Base-by-base conservation (phyloP, 1,140 invertebrate genomes). In the Sinonovacula constricta region DNA sequence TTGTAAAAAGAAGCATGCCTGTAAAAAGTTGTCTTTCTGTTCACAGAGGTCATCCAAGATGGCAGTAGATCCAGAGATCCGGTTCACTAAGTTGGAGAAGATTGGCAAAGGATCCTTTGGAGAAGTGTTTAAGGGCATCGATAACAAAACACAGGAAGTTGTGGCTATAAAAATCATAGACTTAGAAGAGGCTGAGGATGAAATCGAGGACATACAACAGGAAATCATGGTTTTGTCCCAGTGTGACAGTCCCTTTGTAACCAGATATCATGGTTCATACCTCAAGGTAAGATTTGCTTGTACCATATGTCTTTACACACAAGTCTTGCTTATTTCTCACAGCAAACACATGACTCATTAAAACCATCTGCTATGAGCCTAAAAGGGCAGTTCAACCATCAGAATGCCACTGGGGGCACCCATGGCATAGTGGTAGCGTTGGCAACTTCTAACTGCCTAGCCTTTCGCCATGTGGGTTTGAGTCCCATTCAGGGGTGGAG, bases 171-270 rank as follows among this genome's bases (percentile, higher is more conserved):
- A 99, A 92, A 99, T 99, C 81, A 91, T 91, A 59, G 99, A 99
- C 92, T 93, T 99, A 79, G 99, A 99, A 92, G 98, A 99, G 91
- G 98, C 98, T 49, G 99, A 99, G 93, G 99, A 99, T 96, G 99
- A 99, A 92, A 99, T 99, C 90, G 99, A 99, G 91, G 98, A 99
- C 90, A 99, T 99, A 87, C 99, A 99, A 91, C 98, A 99, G 92
- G 99, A 99, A 92, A 99, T 99, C 89, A 99, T 99, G 97, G 97
- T 99, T 88, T 93, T 99, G 86, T 99, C 97, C 83, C 98, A 99
- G 91, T 99, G 99, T 93, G 98, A 99, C 93, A 98, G 97, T 88
- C 97, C 97, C 4, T 99, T 95, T 92, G 98, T 99, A 90, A 99
- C 98, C 86, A 99, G 99, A 93, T 91, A 91, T 80, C 91, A 79